phyloP scores from a whole-genome alignment of 37 sponge, comb jelly and placozoan species.

The Mnemiopsis leidyi region DNA sequence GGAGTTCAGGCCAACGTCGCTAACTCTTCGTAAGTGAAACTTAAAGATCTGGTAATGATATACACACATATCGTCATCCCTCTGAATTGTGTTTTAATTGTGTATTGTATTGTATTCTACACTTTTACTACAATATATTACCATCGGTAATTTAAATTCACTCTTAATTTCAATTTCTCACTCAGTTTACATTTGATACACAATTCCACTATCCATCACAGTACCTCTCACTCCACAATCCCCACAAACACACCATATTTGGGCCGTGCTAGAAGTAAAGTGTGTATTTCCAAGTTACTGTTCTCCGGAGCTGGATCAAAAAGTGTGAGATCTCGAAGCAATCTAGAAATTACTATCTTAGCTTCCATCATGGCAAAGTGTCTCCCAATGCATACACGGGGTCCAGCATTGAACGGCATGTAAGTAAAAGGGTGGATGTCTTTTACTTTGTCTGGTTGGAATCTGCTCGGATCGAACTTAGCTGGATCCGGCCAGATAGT shows the following conservation, averaged over 20 bases:
- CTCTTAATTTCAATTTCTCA: too few relatives aligned
- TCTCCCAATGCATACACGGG: slow-evolving; percentile 5
- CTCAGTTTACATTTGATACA: too few relatives aligned
- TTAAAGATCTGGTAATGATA: too few relatives aligned
- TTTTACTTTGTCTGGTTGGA: not conserved
- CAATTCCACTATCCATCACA: too few relatives aligned
- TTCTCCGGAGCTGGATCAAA: slow-evolving; percentile 1
- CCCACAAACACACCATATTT: slow-evolving; percentile 20
- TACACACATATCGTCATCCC: too few relatives aligned
- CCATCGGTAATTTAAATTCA: too few relatives aligned
- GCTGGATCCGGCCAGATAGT: not conserved
- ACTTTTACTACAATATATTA: too few relatives aligned
- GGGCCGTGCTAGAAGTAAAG: not conserved
- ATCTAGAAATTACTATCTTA: not conserved
- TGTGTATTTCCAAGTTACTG: not conserved
- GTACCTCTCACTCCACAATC: not conserved
- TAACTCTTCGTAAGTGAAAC: not conserved
- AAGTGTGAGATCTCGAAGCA: not conserved
- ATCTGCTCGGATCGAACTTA: slow-evolving; percentile 17
- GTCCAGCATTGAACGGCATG: slow-evolving; percentile 23
- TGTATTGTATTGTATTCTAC: too few relatives aligned
- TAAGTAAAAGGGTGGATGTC: not conserved
- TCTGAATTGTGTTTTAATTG: too few relatives aligned
- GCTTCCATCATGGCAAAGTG: slow-evolving; percentile 55
- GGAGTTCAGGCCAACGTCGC: not conserved